phyloP scores from a whole-genome alignment of 1,140 invertebrate genomes.

The Danaus plexippus region DNA sequence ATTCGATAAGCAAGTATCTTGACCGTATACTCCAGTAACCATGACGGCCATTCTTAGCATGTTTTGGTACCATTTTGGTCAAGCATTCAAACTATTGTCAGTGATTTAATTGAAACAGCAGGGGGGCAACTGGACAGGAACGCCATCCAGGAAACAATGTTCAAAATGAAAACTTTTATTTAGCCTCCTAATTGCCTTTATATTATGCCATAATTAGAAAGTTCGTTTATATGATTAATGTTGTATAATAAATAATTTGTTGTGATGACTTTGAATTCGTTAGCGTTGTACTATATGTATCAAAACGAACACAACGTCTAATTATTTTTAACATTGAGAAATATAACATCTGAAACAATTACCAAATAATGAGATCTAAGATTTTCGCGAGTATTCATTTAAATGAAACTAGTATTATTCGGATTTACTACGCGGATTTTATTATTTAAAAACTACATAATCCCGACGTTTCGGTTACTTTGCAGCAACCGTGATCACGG shows the following conservation, averaged over 20 bases:
- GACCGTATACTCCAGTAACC: conserved; percentile 9
- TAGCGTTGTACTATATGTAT: no score
- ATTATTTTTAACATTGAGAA: no score
- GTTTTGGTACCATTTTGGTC: conserved; percentile 46
- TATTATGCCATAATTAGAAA: conserved; percentile 60
- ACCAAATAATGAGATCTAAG: no score
- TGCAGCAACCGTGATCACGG: no score
- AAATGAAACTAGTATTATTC: no score
- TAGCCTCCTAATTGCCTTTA: conserved; percentile 60
- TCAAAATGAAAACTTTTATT: conserved; percentile 59
- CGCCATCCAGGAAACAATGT: conserved; percentile 53
- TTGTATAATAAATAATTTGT: conserved; percentile 42
- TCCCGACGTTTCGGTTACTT: no score
- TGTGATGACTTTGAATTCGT: conserved; percentile 25
- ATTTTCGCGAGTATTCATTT: no score
- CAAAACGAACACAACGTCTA: no score
- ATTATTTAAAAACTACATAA: no score
- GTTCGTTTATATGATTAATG: conserved; percentile 52
- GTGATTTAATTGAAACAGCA: conserved; percentile 69
- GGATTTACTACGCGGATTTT: no score
- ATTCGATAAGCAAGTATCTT: no score
- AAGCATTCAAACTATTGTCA: conserved; percentile 62
- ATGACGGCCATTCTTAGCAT: conserved; percentile 30
- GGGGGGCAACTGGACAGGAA: conserved; percentile 40
- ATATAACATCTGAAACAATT: no score